phyloP scores from a whole-genome alignment of 2,797 vertebrate species.

The Rhinatrema bivittatum region DNA sequence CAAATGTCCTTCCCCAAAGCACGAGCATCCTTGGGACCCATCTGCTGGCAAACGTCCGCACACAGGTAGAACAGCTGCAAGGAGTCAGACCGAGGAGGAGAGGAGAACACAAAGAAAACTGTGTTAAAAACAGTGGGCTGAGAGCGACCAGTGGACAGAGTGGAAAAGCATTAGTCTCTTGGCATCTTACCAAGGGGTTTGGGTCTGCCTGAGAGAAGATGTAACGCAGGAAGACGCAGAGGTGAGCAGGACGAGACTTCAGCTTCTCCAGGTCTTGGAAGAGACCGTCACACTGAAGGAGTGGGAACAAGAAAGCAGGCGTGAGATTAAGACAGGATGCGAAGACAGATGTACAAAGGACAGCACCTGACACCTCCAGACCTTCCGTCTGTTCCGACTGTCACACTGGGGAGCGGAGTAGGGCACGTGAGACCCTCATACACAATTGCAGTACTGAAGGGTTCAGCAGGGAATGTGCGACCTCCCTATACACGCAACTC shows the following conservation, averaged over 20 bases:
- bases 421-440: neutral
- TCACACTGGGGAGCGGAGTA: too few species aligned
- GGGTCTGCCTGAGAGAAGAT: conserved; percentile 88
- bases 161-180: too few species aligned
- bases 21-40: conserved; percentile 71
- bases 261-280: conserved; percentile 84
- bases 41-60: conserved; percentile 78
- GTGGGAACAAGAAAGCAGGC: neutral
- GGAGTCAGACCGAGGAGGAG: too few species aligned
- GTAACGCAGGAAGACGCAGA: conserved; percentile 85
- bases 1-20: conserved; percentile 77
- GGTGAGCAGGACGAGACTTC: conserved; percentile 77
- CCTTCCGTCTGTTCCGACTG: too few species aligned
- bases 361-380: too few species aligned
- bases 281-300: conserved; percentile 57
- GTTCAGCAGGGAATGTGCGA: too few species aligned
- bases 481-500: too few species aligned
- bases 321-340: too few species aligned
- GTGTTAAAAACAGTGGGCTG: too few species aligned
- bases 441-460: too few species aligned
- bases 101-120: too few species aligned
- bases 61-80: conserved; percentile 82
- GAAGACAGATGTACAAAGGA: fast-evolving
- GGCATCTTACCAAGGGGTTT: conserved; percentile 71
- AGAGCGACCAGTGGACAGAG: too few species aligned